A percentile compares a stretch with the other conserved stretches of the same genome.
phyloP scores from a whole-genome alignment of 1,140 invertebrate genomes.

The Centruroides vittatus region DNA sequence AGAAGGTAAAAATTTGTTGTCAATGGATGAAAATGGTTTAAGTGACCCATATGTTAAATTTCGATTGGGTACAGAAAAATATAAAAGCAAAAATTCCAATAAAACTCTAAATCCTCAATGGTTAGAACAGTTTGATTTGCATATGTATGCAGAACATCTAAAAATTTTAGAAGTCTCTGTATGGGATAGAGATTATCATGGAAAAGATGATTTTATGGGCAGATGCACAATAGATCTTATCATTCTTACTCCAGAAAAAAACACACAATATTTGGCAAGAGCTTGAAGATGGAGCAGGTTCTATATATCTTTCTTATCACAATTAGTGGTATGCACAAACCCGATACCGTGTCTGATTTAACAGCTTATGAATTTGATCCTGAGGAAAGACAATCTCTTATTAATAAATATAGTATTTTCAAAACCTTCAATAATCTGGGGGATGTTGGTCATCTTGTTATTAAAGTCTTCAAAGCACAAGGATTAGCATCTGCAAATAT shows the following conservation, averaged over 20 bases:
- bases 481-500: constrained; percentile 79
- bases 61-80: constrained; percentile 93
- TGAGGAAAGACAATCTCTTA: constrained; percentile 45
- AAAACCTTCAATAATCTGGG: constrained; percentile 28
- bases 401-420: constrained; percentile 47
- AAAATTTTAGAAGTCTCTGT: constrained; percentile 79
- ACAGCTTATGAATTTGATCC: constrained; percentile 67
- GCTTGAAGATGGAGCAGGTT: constrained; percentile 76
- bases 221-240: constrained; percentile 72
- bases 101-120: constrained; percentile 73
- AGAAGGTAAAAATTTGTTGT: constrained; percentile 77
- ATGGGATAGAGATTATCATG: constrained; percentile 70
- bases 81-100: constrained; percentile 68
- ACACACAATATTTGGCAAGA: constrained; percentile 79
- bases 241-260: constrained; percentile 65
- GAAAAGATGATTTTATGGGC: constrained; percentile 74
- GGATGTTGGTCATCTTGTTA: constrained; percentile 32
- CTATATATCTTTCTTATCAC: constrained; percentile 78
- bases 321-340: constrained; percentile 83
- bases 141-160: constrained; percentile 78
- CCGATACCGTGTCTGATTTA: constrained; percentile 80
- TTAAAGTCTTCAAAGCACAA: constrained; percentile 63
- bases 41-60: constrained; percentile 96
- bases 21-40: constrained; percentile 75
- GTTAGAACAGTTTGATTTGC: constrained; percentile 95